Evolutionary conservation across 2,113 vertebrate species (phyloP), one percentile per base, ranked within the genome.

Genomic region (Thalassarche chlororhynchos): DNA sequence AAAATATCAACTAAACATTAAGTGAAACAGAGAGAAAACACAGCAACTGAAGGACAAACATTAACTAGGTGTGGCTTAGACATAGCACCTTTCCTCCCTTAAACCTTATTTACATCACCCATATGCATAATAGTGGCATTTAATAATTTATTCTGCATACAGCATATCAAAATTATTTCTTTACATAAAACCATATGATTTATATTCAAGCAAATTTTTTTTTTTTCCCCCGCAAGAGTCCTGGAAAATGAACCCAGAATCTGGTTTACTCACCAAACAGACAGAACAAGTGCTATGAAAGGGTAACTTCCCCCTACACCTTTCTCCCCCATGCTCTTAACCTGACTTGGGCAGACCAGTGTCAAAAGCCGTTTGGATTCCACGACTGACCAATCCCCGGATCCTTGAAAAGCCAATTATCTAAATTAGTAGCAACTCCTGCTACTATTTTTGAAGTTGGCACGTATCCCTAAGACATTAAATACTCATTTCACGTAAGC

Each of bases 381-480:
- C 46, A 83, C 4, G 2, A 82, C 71, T 58, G 84, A 91, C 90
- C 95, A 95, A 96, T 96, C 89, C 91, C 32, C 1, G 1, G 89
- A 96, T 96, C 66, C 95, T 52, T 77, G 89, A 94, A 97, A 97
- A 97, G 97, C 97, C 95, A 97, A 96, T 97, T 97, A 97, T 77
- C 95, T 91, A 95, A 96, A 97, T 97, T 91, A 96, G 94, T 49
- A 97, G 95, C 91, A 96, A 97, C 87, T 88, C 87, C 60, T 58
- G 89, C 77, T 87, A 91, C 95, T 93, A 96, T 96, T 97, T 95
- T 72, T 90, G 93, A 93, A 70, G 79, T 71, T 89, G 71, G 89
- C 89, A 96, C 0, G 0, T 85, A 91, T 81, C 89, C 77, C 57
- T 25, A 79, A 87, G 68, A 91, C 55, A 94, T 77, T 95, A 94